phyloP scores from a whole-genome alignment of 2,797 vertebrate genomes.

The Crenuchus spilurus region DNA sequence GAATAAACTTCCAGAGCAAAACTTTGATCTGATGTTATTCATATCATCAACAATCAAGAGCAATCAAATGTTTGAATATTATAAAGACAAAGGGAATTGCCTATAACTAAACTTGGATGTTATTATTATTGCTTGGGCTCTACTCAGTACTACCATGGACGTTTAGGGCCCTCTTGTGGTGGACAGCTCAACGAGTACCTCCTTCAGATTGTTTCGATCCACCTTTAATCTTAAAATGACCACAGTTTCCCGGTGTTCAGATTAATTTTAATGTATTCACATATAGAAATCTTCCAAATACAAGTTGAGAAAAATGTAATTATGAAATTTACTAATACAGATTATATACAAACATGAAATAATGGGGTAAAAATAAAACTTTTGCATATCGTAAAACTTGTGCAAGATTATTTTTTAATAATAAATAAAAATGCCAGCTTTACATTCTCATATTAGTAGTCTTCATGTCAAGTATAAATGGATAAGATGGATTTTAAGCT shows the following conservation, averaged over 20 bases:
- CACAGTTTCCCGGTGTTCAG: constrained; percentile 1
- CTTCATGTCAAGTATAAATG: not conserved
- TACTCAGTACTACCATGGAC: not conserved
- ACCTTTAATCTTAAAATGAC: not conserved
- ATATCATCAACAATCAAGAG: too few relatives aligned
- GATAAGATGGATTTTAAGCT: not conserved
- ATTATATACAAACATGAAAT: constrained; percentile 49
- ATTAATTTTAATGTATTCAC: constrained; percentile 41
- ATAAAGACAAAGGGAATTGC: too few relatives aligned
- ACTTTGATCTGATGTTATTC: too few relatives aligned
- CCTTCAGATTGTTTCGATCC: not conserved
- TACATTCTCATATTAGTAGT: constrained; percentile 14
- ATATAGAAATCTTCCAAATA: constrained; percentile 43
- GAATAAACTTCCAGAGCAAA: too few relatives aligned
- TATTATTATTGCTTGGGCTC: not conserved
- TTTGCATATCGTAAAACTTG: constrained; percentile 49
- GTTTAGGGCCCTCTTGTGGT: constrained; percentile 29
- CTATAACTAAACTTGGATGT: too few relatives aligned
- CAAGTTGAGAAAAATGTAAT: constrained; percentile 35
- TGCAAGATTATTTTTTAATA: constrained; percentile 22
- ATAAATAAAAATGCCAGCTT: constrained; percentile 30
- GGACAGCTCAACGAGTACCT: not conserved
- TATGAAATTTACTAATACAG: constrained; percentile 44
- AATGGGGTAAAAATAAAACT: constrained; percentile 36
- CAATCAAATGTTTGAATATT: too few relatives aligned